Evolutionary conservation across 2,888 invertebrate genomes (phyloP).

Genomic region (Amorpha juglandis): DNA sequence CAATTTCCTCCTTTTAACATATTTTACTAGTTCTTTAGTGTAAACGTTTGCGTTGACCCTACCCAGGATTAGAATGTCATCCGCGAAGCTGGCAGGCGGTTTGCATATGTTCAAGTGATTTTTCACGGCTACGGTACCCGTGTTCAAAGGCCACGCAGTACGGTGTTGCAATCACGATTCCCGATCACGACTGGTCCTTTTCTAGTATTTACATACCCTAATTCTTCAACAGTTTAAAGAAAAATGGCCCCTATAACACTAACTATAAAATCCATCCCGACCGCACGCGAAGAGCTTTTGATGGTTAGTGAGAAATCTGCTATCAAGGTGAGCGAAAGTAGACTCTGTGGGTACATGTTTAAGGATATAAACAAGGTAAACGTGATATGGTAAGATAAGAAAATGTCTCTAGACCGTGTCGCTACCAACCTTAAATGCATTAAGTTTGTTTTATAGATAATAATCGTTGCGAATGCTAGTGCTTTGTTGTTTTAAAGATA

Average conservation of each 20-base stretch:
- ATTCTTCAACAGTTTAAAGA: slow-evolving; percentile 39
- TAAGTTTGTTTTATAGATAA: slow-evolving; percentile 83
- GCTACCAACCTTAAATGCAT: slow-evolving; percentile 83
- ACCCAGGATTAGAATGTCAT: slow-evolving; percentile 74
- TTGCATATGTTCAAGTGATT: slow-evolving; percentile 83
- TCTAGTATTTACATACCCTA: slow-evolving; percentile 66
- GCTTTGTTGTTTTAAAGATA: slow-evolving; percentile 80
- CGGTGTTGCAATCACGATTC: slow-evolving; percentile 83
- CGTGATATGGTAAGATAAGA: slow-evolving; percentile 56
- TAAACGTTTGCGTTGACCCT: slow-evolving; percentile 53
- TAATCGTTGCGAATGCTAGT: slow-evolving; percentile 80
- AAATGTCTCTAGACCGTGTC: slow-evolving; percentile 82
- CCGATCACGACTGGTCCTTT: slow-evolving; percentile 79
- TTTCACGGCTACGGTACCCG: slow-evolving; percentile 82
- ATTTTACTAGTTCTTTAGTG: neutral
- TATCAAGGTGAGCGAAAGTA: slow-evolving; percentile 46
- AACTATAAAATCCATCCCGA: slow-evolving; percentile 44
- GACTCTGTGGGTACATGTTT: slow-evolving; percentile 47
- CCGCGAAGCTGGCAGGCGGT: slow-evolving; percentile 58
- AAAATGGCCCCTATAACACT: slow-evolving; percentile 50
- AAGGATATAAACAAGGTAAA: slow-evolving; percentile 46
- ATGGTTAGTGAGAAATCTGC: slow-evolving; percentile 43
- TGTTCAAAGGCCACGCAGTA: slow-evolving; percentile 82
- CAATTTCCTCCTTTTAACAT: neutral
- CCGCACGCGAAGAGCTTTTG: slow-evolving; percentile 34